These are phyloP conservation scores for Pachyramphus minor DNA, from an alignment of 2,113 vertebrate species.

Conservation along the genomic window DNA sequence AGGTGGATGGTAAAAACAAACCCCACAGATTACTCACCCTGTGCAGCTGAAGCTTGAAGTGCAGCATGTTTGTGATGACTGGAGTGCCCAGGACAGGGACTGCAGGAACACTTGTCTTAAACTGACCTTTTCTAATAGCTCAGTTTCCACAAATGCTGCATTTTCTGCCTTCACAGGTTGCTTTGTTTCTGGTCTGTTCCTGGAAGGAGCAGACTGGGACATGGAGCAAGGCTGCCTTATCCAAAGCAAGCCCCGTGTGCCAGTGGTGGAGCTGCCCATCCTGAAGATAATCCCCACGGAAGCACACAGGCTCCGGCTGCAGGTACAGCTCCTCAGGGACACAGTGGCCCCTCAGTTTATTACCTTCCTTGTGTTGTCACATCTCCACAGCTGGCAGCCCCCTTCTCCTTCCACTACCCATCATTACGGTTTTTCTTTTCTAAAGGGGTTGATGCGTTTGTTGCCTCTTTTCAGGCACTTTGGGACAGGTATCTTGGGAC, in stretches of 20 bases:
- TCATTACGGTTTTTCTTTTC: not conserved
- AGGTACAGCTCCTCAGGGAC: slow-evolving; percentile 69
- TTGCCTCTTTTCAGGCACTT: not conserved
- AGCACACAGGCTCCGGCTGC: slow-evolving; percentile 78
- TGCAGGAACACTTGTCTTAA: not conserved
- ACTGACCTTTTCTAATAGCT: not conserved
- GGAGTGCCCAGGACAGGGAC: accelerated
- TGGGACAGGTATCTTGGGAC: not conserved
- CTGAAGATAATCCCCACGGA: slow-evolving; percentile 89
- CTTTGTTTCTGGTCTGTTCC: slow-evolving; percentile 87
- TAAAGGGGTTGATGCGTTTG: not conserved
- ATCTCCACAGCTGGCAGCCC: accelerated
- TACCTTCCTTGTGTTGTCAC: not conserved
- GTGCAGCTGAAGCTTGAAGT: not conserved
- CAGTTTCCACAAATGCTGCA: accelerated
- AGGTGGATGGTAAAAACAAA: not conserved
- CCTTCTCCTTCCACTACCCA: not conserved
- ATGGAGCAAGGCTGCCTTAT: slow-evolving; percentile 76
- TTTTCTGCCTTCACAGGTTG: slow-evolving; percentile 75
- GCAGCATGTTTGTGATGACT: not conserved
- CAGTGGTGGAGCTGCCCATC: slow-evolving; percentile 84
- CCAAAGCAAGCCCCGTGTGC: slow-evolving; percentile 84
- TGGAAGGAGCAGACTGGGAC: slow-evolving; percentile 95
- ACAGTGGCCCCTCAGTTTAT: accelerated
- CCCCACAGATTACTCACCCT: not conserved